Evolutionary conservation across 2,888 invertebrate species (phyloP).

Genomic region (Stenodema calcarata): DNA sequence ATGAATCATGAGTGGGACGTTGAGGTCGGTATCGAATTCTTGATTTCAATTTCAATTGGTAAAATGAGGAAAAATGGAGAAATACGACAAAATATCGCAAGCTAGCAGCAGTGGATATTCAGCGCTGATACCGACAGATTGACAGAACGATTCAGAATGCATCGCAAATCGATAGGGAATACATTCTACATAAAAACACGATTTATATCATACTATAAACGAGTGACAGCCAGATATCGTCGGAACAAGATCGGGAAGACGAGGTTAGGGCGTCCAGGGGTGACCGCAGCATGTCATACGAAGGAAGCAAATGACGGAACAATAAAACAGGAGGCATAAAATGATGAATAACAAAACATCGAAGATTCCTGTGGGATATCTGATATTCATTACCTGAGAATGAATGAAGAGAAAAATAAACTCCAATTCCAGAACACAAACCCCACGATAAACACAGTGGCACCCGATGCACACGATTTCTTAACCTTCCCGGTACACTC

Average conservation of each 20-base stretch:
- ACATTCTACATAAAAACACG: neutral
- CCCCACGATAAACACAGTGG: neutral
- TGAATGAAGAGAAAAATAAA: neutral
- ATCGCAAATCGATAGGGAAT: neutral
- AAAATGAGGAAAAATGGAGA: no score
- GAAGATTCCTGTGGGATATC: neutral
- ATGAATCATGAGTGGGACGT: no score
- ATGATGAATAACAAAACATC: neutral
- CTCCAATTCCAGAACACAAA: neutral
- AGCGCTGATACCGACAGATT: no score
- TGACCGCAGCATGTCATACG: constrained; percentile 4
- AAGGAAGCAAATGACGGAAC: neutral
- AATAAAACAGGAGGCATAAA: neutral
- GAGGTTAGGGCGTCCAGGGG: neutral
- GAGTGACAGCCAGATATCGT: no score
- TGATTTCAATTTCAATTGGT: no score
- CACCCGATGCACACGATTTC: neutral
- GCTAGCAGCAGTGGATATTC: neutral
- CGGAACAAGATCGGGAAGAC: no score
- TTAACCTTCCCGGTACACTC: neutral
- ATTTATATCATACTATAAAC: no score
- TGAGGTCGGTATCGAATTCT: no score
- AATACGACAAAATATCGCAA: no score
- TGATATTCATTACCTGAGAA: neutral
- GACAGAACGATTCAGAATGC: neutral